phyloP scores from a whole-genome alignment of 2,113 vertebrate species.

The Dromiciops gliroides region DNA sequence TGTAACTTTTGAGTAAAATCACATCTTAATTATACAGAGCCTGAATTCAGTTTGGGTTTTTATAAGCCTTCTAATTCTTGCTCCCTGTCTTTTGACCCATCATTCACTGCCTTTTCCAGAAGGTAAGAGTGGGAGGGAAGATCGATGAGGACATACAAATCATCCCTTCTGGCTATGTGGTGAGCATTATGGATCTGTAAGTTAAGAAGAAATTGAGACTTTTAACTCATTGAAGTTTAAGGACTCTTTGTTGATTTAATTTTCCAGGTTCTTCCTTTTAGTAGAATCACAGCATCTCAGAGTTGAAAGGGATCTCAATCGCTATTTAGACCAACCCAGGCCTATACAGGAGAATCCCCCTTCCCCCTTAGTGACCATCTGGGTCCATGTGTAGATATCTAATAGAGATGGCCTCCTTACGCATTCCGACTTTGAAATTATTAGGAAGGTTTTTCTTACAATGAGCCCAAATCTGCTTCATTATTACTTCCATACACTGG shows the following conservation, averaged over 20 bases:
- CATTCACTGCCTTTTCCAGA: neutral
- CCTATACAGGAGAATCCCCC: neutral
- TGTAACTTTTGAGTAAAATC: neutral
- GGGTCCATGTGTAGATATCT: neutral
- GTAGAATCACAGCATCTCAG: neutral
- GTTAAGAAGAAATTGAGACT: neutral
- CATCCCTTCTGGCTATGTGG: neutral
- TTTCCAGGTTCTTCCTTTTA: neutral
- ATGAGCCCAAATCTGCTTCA: neutral
- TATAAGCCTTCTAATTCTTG: neutral
- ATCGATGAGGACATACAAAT: neutral
- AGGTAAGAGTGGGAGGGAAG: neutral
- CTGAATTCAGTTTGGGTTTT: neutral
- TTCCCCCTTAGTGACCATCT: neutral
- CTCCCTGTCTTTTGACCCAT: neutral
- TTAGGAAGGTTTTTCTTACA: neutral
- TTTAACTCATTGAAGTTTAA: neutral
- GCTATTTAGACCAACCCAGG: neutral
- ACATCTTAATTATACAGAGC: neutral
- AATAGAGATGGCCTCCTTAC: neutral
- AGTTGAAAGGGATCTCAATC: neutral
- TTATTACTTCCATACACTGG: neutral
- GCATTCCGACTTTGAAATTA: neutral
- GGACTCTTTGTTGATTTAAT: constrained; percentile 1
- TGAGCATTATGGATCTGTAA: neutral